phyloP scores from a whole-genome alignment of 2,113 vertebrate genomes.

The Burhinus oedicnemus region DNA sequence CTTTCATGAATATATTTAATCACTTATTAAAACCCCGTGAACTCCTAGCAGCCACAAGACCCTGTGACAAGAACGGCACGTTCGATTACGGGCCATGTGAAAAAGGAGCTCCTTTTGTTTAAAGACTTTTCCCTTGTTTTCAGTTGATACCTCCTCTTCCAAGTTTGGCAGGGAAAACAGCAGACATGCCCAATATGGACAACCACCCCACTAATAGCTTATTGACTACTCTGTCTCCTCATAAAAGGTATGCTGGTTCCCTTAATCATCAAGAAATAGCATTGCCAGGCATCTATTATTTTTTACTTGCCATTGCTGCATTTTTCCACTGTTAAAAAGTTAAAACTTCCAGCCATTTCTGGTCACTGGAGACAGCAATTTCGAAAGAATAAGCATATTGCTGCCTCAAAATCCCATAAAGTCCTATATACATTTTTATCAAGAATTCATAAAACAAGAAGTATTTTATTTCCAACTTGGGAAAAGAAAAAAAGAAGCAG shows the following conservation, averaged over 20 bases:
- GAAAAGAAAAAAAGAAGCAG: too few relatives aligned
- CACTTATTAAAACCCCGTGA: background rate
- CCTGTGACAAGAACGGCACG: background rate
- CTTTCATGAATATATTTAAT: background rate
- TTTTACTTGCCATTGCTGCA: background rate
- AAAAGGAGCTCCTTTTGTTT: background rate
- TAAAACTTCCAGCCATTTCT: background rate
- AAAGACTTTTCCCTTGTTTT: background rate
- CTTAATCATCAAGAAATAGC: background rate
- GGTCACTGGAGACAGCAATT: background rate
- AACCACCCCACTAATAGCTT: background rate
- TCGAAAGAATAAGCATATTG: background rate
- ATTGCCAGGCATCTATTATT: background rate
- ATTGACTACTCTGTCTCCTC: background rate
- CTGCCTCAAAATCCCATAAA: background rate
- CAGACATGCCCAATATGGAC: background rate
- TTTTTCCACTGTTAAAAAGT: background rate
- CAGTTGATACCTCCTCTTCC: background rate
- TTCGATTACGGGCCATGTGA: background rate
- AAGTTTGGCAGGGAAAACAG: background rate
- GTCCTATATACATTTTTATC: background rate
- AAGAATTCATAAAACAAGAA: background rate
- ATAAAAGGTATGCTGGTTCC: background rate
- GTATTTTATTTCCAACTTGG: background rate
- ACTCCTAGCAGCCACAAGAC: background rate